phyloP scores from a whole-genome alignment of 2,113 vertebrate genomes.

The Nothocercus nigrocapillus region DNA sequence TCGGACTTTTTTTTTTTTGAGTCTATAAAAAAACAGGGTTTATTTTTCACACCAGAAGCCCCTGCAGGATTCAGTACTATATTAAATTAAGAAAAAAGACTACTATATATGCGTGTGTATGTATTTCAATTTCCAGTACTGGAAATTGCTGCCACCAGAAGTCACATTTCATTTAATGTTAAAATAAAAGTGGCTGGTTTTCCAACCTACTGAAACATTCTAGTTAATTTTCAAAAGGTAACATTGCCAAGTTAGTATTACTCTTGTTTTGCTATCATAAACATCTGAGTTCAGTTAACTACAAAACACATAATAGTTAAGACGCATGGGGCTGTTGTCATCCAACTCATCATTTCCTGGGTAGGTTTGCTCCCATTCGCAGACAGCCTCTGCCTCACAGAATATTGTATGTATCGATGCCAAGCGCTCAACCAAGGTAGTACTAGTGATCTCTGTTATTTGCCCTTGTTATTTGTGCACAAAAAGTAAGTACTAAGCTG shows the following conservation, averaged over 20 bases:
- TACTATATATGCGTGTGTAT: neutral
- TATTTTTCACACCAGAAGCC: neutral
- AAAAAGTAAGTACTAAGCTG: neutral
- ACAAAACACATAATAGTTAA: neutral
- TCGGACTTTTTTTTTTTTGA: neutral
- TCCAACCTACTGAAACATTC: neutral
- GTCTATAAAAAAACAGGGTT: neutral
- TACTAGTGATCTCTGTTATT: neutral
- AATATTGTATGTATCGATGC: fast-evolving
- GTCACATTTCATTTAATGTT: neutral
- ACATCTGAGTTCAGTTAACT: neutral
- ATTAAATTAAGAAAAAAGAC: neutral
- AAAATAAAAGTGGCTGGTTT: neutral
- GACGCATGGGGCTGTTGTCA: neutral
- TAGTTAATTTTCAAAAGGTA: neutral
- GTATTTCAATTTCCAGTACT: neutral
- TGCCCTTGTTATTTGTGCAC: neutral
- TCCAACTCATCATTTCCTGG: neutral
- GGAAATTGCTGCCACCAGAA: neutral
- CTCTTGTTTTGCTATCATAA: neutral
- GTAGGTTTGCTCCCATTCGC: neutral
- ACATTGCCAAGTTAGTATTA: neutral
- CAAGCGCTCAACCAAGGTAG: neutral
- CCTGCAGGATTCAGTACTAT: neutral
- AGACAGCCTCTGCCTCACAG: neutral